Conservation (phyloP, 2,797 vertebrate species). For the Uromys caudimaculatus region DNA sequence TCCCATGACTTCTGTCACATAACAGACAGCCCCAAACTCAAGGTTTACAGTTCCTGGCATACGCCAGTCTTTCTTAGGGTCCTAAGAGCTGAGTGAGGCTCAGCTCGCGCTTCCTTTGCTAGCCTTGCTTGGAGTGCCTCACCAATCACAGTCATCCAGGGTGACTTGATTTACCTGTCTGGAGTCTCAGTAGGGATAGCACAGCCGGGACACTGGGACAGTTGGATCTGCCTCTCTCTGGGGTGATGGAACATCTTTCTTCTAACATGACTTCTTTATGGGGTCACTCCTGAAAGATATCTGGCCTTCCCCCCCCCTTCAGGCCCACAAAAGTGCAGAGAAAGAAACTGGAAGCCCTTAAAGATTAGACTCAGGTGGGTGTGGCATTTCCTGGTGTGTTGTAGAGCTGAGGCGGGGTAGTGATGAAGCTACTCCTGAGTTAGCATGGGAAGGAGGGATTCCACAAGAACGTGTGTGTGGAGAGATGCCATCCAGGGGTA, state of each 20-base stretch:
- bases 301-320: no score
- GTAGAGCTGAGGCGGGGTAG: no score
- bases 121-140: background rate
- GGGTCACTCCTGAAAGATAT: background rate
- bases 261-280: background rate
- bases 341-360: background rate
- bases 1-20: background rate
- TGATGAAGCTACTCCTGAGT: background rate
- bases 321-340: background rate
- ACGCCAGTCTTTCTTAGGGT: background rate
- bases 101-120: background rate
- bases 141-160: background rate
- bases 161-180: background rate
- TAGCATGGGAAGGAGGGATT: background rate
- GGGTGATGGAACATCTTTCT: background rate
- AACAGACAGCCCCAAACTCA: background rate
- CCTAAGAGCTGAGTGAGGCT: background rate
- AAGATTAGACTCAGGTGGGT: background rate
- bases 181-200: background rate
- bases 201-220: background rate
- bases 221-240: background rate
- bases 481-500: background rate
- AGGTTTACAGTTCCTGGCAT: background rate
- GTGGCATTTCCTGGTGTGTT: no score
- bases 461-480: accelerated